These are phyloP conservation scores for Podarcis siculus DNA, from an alignment of 2,797 vertebrate species.

Conservation along the genomic window DNA sequence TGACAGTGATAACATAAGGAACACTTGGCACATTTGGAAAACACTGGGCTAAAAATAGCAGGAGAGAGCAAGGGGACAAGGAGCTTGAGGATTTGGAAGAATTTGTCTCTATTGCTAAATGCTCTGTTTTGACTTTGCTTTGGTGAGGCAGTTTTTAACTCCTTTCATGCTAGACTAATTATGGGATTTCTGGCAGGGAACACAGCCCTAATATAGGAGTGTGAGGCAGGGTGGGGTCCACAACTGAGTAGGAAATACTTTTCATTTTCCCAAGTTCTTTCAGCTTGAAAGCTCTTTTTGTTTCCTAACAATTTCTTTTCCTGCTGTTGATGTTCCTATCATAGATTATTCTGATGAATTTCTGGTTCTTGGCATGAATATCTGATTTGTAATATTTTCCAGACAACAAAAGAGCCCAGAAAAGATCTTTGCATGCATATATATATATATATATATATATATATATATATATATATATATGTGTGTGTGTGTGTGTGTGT, in stretches of 20 bases:
- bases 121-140: conserved; percentile 39
- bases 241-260: neutral
- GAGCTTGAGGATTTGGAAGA: conserved; percentile 59
- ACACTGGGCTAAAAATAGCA: conserved; percentile 78
- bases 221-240: neutral
- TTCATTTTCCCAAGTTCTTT: neutral
- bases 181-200: neutral
- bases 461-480: too few species aligned
- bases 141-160: conserved; percentile 57
- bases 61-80: conserved; percentile 62
- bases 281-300: neutral
- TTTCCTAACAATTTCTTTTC: neutral
- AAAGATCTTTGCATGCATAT: neutral
- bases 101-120: conserved; percentile 55
- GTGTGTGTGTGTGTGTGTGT: too few species aligned
- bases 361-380: neutral
- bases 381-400: neutral
- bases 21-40: conserved; percentile 43
- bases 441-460: too few species aligned
- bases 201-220: neutral
- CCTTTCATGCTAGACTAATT: neutral
- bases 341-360: neutral
- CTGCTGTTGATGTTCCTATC: neutral
- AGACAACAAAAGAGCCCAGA: neutral
- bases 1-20: conserved; percentile 29